Base-by-base conservation (phyloP, 2,888 invertebrate genomes). In the Willowsia nigromaculata region DNA sequence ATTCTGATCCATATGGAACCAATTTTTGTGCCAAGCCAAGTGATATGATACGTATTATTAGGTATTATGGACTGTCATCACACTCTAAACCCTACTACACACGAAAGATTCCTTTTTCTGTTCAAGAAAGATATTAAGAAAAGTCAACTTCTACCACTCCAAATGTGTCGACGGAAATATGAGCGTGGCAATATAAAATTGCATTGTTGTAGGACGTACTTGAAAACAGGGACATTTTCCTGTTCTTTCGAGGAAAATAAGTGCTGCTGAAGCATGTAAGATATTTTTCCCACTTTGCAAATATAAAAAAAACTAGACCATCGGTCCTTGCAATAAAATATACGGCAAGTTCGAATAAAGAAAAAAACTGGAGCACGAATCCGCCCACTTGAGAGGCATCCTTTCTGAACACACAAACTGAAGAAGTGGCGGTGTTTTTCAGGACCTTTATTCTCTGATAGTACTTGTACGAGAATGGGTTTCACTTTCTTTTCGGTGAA, bases 131-230 rank as follows among this genome's bases (percentile, higher is more conserved):
- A 62, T 6, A 9, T 9, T 62, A 62, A 13, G n/a, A 80, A 80
- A 82, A 82, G 65, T 82, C 82, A 82, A 82, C 82, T 47, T 62
- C 11, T 18, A 62, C 82, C 15, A 62, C 62, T 62, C 30, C 27
- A 5, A 56, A 6, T 59, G 25, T 80, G 76, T 76, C 37, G 80
- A 59, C n/a, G 47, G 80, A 56, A 59, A 80, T 59, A 80, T 56
- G 80, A 40, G 30, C 15, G 15, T 78, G 80, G 18, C 22, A 62
- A 27, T 13, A 30, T 37, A 82, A 65, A 81, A 82, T 47, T 82
- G 82, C 62, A 82, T 82, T 65, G 62, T 82, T 82, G 82, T 82
- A 82, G 82, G 82, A 65, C 27, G 82, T 82, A 62, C 65, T 82
- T 43, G 82, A 82, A 82, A 78, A 59, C n/a, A n/a, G 5, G 30